These are phyloP conservation scores for Lamprotornis superbus DNA, from an alignment of 2,113 vertebrate species.

Conservation along the genomic window DNA sequence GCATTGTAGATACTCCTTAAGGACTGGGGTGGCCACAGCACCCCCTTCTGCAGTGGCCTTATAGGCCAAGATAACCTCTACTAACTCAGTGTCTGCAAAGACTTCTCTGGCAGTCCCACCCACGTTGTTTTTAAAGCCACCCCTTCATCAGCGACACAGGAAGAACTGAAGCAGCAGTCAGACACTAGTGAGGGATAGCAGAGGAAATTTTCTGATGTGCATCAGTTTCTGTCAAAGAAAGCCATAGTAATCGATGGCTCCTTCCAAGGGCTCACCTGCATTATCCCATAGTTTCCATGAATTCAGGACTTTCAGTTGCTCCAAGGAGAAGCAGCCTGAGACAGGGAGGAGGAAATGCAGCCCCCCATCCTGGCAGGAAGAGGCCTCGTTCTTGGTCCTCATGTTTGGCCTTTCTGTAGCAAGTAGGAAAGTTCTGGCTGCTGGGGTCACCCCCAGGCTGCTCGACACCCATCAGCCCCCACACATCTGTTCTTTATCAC, in stretches of 20 bases:
- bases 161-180: not conserved
- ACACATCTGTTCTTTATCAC: conserved; percentile 1
- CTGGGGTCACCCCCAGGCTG: not conserved
- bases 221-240: conserved; percentile 75
- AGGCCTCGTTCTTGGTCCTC: not conserved
- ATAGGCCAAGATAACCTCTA: conserved; percentile 74
- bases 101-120: conserved; percentile 60
- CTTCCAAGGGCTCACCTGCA: conserved; percentile 77
- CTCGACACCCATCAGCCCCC: not conserved
- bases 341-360: not conserved
- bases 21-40: conserved; percentile 68
- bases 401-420: not conserved
- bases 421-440: not conserved
- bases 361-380: not conserved
- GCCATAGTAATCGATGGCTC: conserved; percentile 72
- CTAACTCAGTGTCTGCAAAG: conserved; percentile 56
- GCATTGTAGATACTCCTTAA: conserved; percentile 56
- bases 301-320: not conserved
- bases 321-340: not conserved
- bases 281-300: not conserved
- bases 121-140: conserved; percentile 26
- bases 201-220: not conserved
- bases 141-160: not conserved
- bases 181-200: not conserved
- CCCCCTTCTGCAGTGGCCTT: conserved; percentile 69